Conservation (phyloP, 2,113 vertebrate species). For the Peromyscus californicus region DNA sequence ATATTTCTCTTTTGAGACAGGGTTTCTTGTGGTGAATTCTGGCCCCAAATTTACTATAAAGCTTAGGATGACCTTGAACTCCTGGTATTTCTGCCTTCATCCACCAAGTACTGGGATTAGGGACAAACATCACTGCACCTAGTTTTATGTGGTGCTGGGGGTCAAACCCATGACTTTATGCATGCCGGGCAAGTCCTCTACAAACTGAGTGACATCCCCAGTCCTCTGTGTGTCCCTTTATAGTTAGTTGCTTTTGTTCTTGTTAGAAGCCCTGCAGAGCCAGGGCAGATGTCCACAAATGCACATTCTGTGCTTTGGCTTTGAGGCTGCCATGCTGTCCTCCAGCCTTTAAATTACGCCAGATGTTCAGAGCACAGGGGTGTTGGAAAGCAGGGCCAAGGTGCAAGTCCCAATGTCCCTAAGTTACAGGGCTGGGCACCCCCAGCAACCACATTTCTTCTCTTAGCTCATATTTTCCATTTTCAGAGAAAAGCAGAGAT, state of each 20-base stretch:
- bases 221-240: background rate
- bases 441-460: background rate
- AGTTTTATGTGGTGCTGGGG: too few relatives aligned
- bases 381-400: background rate
- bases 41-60: background rate
- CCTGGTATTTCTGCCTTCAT: background rate
- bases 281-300: constrained; percentile 70
- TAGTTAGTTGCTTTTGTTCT: constrained; percentile 48
- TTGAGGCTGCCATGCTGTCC: constrained; percentile 42
- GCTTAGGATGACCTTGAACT: background rate
- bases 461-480: constrained; percentile 77
- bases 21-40: background rate
- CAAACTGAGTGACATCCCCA: background rate
- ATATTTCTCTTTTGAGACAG: background rate
- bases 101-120: background rate
- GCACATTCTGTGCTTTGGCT: constrained; percentile 68
- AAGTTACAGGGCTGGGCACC: constrained; percentile 12
- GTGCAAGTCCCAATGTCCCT: background rate
- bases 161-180: background rate
- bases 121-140: too few relatives aligned
- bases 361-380: constrained; percentile 24
- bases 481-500: constrained; percentile 72
- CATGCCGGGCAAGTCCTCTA: background rate
- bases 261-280: background rate
- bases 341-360: constrained; percentile 44